A percentile compares a stretch with the other conserved stretches of the same genome.
Evolutionary conservation across 2,113 vertebrate genomes (phyloP).

Genomic region (Cyanoramphus novaezelandiae): DNA sequence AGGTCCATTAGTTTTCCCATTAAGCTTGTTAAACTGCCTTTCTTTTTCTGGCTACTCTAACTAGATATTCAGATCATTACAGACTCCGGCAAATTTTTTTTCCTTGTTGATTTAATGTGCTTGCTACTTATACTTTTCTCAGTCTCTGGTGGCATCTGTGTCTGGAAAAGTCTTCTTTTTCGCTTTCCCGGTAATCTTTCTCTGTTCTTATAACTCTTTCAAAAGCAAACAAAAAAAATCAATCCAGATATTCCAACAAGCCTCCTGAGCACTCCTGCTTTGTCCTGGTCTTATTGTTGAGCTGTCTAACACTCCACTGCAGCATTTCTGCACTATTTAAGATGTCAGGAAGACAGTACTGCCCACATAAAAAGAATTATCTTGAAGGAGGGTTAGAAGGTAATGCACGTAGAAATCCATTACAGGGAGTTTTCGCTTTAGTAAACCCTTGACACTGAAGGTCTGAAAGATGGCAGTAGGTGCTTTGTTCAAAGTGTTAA

Average conservation of each 20-base stretch:
- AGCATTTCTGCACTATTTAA: not conserved
- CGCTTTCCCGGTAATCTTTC: not conserved
- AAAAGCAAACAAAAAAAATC: not conserved
- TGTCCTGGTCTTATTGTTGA: not conserved
- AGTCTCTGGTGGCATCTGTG: not conserved
- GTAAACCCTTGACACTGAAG: not conserved
- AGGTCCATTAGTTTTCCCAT: not conserved
- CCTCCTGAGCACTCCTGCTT: not conserved
- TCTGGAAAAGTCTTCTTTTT: not conserved
- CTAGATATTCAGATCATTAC: not conserved
- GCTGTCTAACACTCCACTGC: not conserved
- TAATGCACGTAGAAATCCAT: not conserved
- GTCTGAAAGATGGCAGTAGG: not conserved
- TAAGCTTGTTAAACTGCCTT: not conserved
- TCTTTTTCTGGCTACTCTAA: not conserved
- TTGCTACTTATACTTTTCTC: not conserved
- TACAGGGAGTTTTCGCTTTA: not conserved
- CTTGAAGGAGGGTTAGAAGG: not conserved
- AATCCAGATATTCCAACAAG: not conserved
- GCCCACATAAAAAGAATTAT: not conserved
- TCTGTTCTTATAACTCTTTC: not conserved
- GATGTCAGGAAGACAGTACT: not conserved
- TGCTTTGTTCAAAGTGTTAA: not conserved
- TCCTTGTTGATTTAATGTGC: not conserved
- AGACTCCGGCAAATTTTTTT: not conserved